Base-by-base conservation (phyloP, 2,888 invertebrate genomes). In the Agonopterix subpropinquella region DNA sequence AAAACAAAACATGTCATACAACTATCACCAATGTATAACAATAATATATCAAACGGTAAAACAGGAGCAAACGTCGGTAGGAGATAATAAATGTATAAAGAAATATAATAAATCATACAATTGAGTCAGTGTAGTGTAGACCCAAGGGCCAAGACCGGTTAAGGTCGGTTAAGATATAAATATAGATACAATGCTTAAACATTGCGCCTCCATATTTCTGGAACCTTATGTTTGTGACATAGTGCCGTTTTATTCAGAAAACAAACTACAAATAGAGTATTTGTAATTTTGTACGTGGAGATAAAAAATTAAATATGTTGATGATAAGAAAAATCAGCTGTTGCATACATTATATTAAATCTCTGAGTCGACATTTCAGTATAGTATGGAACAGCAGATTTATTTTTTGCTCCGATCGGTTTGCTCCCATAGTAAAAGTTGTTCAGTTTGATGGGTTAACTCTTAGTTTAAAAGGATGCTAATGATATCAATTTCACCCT, bases 121-220 rank as follows among this genome's bases (percentile, higher is more conserved):
- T 60, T 54, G 59, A 50, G 52, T 55, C 55, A 56, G 11, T 42
- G 55, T 51, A 56, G 11, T 42, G 55, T 51, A 44, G 8, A 49
- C 48, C 45, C 54, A 56, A 59, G 55, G 49, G 56, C 53, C 54
- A 52, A 28, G 57, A 60, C 59, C 56, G 59, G 61, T 58, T 56
- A 52, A 52, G 48, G 47, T 47, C 51, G 44, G 46, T 5, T 39
- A 28, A 4, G 28, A 28, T 44, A 44, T 44, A 36, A 44, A 9
- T 8, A 9, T 18, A 15, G n/a, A 44, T 37, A 43, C 11, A 48
- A 48, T 36, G 43, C 41, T 13, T 53, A 54, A 52, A 54, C 47
- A 54, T 53, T 47, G 53, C 45, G 47, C 53, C 52, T 48, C 50
- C 49, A 47, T 47, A 47, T 52, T 50, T 54, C 47, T 52, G 50